Percentiles rank a stretch among this genome's conserved stretches.
Conservation (phyloP, 2,113 vertebrate species). For the Corythornis vintsioides region DNA sequence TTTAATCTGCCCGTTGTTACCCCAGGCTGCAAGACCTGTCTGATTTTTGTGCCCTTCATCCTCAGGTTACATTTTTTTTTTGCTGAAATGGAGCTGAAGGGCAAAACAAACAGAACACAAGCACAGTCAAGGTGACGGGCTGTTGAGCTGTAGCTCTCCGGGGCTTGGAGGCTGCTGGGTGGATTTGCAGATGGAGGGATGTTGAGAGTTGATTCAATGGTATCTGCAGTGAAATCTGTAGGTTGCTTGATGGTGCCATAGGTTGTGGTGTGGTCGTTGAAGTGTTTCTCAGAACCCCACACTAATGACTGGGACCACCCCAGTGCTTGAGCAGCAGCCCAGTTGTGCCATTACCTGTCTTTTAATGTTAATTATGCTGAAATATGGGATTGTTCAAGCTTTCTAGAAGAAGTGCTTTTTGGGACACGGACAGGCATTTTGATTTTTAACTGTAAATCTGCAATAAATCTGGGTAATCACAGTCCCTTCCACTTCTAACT, state of each 20-base stretch:
- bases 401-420: neutral
- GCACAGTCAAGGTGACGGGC: accelerated
- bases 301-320: too few species aligned
- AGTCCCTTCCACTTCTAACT: neutral
- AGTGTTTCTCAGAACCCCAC: neutral
- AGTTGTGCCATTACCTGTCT: neutral
- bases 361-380: neutral
- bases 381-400: neutral
- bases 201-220: accelerated
- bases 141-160: neutral
- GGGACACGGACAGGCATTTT: neutral
- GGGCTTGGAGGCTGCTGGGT: accelerated
- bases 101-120: neutral
- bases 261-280: accelerated
- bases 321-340: neutral
- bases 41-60: neutral
- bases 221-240: neutral
- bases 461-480: neutral
- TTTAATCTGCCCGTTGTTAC: neutral
- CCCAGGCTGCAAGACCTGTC: neutral
- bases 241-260: neutral
- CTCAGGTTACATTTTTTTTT: neutral
- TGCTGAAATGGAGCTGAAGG: neutral
- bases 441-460: neutral
- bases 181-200: neutral